These are phyloP conservation scores for Limnothrissa miodon DNA, from an alignment of 2,113 vertebrate species.

Conservation along the genomic window DNA sequence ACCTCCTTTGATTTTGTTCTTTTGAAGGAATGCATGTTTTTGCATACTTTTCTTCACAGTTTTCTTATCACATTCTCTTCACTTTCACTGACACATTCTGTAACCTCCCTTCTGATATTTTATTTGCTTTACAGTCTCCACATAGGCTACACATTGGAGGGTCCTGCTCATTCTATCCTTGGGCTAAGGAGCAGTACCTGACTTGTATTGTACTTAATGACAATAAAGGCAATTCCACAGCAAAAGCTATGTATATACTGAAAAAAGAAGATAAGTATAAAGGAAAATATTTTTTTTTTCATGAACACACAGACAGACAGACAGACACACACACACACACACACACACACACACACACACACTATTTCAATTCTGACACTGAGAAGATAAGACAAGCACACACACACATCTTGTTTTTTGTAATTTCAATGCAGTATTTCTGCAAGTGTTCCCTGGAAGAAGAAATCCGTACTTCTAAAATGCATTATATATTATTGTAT, in stretches of 20 bases:
- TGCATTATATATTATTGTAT: too few species aligned
- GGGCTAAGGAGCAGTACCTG: too few species aligned
- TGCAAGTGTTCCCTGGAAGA: not conserved
- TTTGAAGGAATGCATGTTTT: conserved; percentile 9
- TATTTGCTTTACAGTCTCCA: not conserved
- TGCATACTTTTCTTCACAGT: not conserved
- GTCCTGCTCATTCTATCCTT: too few species aligned
- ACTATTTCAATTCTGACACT: not conserved
- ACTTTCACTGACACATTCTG: not conserved
- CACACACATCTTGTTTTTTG: too few species aligned
- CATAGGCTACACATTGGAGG: not conserved
- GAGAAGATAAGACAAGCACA: not conserved
- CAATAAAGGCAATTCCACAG: too few species aligned
- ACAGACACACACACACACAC: not conserved
- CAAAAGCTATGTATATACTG: too few species aligned
- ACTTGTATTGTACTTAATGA: too few species aligned
- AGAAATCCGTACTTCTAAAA: too few species aligned
- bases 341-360: not conserved
- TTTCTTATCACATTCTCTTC: not conserved
- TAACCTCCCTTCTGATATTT: not conserved
- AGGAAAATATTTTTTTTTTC: conserved; percentile 23
- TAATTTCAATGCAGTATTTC: not conserved
- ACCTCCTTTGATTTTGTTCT: not conserved
- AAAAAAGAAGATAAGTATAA: too few species aligned
- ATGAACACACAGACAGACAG: not conserved